Evolutionary conservation across 2,888 invertebrate species (phyloP).

Genomic region (Nudaria mundana): DNA sequence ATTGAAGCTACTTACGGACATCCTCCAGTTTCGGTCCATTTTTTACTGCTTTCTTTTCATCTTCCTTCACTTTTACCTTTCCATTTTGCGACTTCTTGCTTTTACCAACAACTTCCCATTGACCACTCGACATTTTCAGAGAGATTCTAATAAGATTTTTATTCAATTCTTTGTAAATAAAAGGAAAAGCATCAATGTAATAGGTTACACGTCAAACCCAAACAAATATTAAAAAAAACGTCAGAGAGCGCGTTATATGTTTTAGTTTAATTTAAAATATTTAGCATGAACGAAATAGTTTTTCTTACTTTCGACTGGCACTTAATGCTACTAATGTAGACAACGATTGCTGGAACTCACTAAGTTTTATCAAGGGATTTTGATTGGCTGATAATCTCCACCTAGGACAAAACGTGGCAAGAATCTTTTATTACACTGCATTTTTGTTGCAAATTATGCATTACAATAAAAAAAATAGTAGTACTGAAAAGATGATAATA

Average conservation of each 20-base stretch:
- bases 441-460: slow-evolving; percentile 1
- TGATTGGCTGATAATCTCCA: slow-evolving; percentile 68
- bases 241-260: background rate
- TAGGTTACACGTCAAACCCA: slow-evolving; percentile 75
- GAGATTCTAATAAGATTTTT: slow-evolving; percentile 33
- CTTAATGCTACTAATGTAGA: slow-evolving; percentile 13
- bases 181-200: slow-evolving; percentile 49
- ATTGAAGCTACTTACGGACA: slow-evolving; percentile 82
- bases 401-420: slow-evolving; percentile 74
- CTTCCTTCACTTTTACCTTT: slow-evolving; percentile 78
- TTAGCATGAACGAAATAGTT: slow-evolving; percentile 2
- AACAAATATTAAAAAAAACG: slow-evolving; percentile 51
- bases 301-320: background rate
- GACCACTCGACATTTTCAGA: slow-evolving; percentile 74
- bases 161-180: slow-evolving; percentile 64
- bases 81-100: slow-evolving; percentile 82
- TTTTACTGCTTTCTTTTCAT: slow-evolving; percentile 82
- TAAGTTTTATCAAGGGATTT: slow-evolving; percentile 21
- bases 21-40: slow-evolving; percentile 88
- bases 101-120: slow-evolving; percentile 88
- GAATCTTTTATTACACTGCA: slow-evolving; percentile 9
- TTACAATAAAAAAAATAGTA: background rate
- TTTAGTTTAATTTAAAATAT: background rate
- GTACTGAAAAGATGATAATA: too few species aligned
- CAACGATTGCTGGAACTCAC: slow-evolving; percentile 9